phyloP scores from a whole-genome alignment of 2,888 invertebrate genomes.

The Cistogaster globosa region DNA sequence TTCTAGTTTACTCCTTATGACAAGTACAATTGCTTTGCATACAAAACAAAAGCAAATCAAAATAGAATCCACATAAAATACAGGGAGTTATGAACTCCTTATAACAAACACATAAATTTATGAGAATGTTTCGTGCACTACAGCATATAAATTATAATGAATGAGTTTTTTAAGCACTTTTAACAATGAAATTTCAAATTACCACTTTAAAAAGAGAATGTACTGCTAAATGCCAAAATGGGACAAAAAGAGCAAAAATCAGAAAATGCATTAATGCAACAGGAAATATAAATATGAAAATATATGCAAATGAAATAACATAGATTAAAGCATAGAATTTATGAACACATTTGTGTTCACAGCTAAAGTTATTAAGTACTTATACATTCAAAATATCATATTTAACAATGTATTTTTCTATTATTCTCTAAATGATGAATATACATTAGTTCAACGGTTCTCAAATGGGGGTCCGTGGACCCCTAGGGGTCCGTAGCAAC shows the following conservation, averaged over 20 bases:
- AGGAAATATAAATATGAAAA: conserved; percentile 57
- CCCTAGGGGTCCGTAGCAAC: no score
- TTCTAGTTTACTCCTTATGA: neutral
- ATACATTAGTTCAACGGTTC: no score
- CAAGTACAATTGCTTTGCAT: neutral
- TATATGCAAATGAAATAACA: conserved; percentile 20
- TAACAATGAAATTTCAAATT: conserved; percentile 57
- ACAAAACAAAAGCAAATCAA: no score
- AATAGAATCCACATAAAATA: no score
- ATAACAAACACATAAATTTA: conserved; percentile 41
- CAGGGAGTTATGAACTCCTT: conserved; percentile 8
- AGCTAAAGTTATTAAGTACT: neutral
- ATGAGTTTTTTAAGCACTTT: conserved; percentile 50
- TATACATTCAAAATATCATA: neutral
- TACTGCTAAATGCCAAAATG: conserved; percentile 17
- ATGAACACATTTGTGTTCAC: no score
- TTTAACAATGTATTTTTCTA: no score
- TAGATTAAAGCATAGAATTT: no score
- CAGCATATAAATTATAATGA: conserved; percentile 50
- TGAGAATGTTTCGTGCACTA: conserved; percentile 27
- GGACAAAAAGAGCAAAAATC: conserved; percentile 35
- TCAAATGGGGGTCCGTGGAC: no score
- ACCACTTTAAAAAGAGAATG: conserved; percentile 20
- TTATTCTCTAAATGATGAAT: no score
- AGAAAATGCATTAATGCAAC: conserved; percentile 49